Percentiles rank a stretch among this genome's conserved stretches.
phyloP scores from a whole-genome alignment of 2,797 vertebrate genomes.

The Melanitta fusca region DNA sequence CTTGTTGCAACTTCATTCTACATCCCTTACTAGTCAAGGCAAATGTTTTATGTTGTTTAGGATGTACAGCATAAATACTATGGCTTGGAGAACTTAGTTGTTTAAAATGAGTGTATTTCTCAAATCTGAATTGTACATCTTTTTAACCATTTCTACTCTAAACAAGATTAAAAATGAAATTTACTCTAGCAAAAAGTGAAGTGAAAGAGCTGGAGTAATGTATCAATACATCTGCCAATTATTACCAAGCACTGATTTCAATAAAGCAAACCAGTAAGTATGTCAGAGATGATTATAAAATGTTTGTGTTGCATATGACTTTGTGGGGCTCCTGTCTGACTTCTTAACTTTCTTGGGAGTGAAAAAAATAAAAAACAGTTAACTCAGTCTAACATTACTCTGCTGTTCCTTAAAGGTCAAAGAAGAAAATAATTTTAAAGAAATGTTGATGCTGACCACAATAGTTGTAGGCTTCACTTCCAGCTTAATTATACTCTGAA shows the following conservation, averaged over 20 bases:
- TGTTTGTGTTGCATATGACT: not conserved
- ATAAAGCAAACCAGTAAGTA: not conserved
- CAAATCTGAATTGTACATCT: not conserved
- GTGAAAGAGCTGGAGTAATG: not conserved
- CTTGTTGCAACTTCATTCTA: not conserved
- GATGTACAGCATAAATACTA: not conserved
- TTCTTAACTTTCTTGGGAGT: not conserved
- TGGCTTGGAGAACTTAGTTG: not conserved
- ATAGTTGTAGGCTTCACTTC: not conserved
- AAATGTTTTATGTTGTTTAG: not conserved
- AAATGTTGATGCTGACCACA: not conserved
- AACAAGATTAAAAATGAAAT: not conserved
- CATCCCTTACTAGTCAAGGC: not conserved
- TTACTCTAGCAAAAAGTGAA: not conserved
- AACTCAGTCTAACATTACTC: not conserved
- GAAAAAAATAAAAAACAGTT: not conserved
- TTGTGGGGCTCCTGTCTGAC: not conserved
- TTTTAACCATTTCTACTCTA: not conserved
- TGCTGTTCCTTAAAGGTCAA: not conserved
- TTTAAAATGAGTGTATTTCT: not conserved
- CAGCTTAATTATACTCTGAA: not conserved
- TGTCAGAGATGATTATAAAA: not conserved
- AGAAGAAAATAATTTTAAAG: not conserved
- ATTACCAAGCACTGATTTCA: not conserved
- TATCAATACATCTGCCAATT: not conserved